Evolutionary conservation across 2,888 invertebrate species (phyloP).

Genomic region (Ligdia adustata): DNA sequence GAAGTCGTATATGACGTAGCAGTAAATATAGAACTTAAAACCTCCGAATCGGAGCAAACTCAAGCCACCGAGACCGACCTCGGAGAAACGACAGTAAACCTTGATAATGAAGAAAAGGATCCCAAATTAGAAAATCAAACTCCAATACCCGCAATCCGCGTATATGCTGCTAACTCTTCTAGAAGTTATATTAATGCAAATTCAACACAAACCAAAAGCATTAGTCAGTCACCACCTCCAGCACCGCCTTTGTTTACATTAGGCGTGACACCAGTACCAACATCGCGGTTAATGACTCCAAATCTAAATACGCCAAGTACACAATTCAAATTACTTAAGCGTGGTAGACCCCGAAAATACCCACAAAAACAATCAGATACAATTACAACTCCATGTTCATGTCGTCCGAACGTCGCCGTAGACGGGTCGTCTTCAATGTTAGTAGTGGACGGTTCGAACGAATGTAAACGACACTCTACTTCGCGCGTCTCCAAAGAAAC

Average conservation of each 20-base stretch:
- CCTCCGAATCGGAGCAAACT: too few species aligned
- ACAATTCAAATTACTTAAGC: too few species aligned
- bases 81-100: constrained; percentile 7
- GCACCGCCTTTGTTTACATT: too few species aligned
- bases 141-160: constrained; percentile 23
- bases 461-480: constrained; percentile 23
- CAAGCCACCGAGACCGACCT: neutral
- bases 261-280: too few species aligned
- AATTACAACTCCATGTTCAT: constrained; percentile 15
- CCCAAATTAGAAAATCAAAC: neutral
- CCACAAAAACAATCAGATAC: neutral
- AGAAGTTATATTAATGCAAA: neutral
- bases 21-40: too few species aligned
- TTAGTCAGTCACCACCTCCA: too few species aligned
- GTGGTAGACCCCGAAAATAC: too few species aligned
- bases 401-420: constrained; percentile 23
- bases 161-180: constrained; percentile 7
- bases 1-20: too few species aligned
- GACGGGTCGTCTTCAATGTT: constrained; percentile 28
- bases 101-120: constrained; percentile 7
- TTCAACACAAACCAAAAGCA: too few species aligned
- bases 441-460: constrained; percentile 38
- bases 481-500: constrained; percentile 30
- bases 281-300: too few species aligned
- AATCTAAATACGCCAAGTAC: too few species aligned